Percentiles rank a stretch among this genome's conserved stretches.
These are phyloP conservation scores for Tor tambroides DNA, from an alignment of 2,113 vertebrate genomes.

Conservation along the genomic window DNA sequence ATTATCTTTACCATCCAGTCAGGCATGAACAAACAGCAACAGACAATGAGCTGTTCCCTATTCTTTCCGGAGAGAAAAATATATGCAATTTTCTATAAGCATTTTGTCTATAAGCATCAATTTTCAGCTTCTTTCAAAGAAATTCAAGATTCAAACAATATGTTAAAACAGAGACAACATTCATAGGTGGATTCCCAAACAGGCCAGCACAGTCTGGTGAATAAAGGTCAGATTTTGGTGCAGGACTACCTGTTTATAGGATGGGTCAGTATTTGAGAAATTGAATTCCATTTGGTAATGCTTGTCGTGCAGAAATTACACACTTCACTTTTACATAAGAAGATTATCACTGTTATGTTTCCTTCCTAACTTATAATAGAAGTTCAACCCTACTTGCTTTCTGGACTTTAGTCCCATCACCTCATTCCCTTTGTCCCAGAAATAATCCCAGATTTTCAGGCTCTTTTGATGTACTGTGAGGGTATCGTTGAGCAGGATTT, in stretches of 20 bases:
- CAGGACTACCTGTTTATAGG: not conserved
- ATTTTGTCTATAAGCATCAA: not conserved
- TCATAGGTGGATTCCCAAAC: not conserved
- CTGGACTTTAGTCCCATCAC: slow-evolving; percentile 25
- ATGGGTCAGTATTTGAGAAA: not conserved
- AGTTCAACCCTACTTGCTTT: not conserved
- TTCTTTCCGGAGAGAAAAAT: not conserved
- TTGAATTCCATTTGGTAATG: not conserved
- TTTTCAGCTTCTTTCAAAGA: not conserved
- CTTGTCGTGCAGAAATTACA: not conserved
- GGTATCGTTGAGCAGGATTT: slow-evolving; percentile 28
- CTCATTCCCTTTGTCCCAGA: slow-evolving; percentile 11
- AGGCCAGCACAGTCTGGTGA: not conserved
- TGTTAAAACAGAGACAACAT: not conserved
- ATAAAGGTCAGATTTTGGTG: not conserved
- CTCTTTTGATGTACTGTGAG: slow-evolving; percentile 32
- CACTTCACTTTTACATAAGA: not conserved
- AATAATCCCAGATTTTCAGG: slow-evolving; percentile 17
- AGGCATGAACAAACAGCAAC: not conserved
- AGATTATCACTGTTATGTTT: slow-evolving; percentile 4
- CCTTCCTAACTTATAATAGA: not conserved
- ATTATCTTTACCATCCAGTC: slow-evolving; percentile 17
- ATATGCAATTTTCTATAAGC: not conserved
- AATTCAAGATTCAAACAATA: not conserved
- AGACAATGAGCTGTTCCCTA: not conserved